phyloP scores from a whole-genome alignment of 1,140 invertebrate species.

The Apocrypta bakeri region DNA sequence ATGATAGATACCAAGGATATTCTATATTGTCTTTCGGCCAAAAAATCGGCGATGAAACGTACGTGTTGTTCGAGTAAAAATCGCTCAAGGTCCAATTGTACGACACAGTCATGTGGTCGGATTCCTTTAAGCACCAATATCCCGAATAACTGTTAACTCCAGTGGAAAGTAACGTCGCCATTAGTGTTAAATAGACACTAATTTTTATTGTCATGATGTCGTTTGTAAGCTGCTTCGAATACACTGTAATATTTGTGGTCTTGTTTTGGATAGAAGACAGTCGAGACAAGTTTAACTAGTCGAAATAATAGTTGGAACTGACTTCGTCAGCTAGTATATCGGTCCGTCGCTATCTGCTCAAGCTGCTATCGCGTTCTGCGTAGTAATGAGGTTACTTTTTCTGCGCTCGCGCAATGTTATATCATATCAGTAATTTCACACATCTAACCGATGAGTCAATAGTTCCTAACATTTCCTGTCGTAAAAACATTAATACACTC shows the following conservation, averaged over 20 bases:
- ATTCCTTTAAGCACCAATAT: not conserved
- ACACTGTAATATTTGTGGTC: too few relatives aligned
- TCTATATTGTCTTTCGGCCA: not conserved
- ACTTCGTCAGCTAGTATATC: not conserved
- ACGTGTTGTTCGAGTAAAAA: not conserved
- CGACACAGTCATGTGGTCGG: not conserved
- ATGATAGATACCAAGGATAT: not conserved
- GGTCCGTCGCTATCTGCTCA: not conserved
- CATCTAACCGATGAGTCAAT: not conserved
- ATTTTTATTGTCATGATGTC: not conserved
- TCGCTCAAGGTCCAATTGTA: not conserved
- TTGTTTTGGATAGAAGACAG: not conserved
- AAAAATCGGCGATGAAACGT: not conserved
- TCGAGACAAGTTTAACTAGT: not conserved
- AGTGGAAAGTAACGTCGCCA: not conserved
- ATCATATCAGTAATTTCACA: not conserved
- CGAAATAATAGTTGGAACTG: not conserved
- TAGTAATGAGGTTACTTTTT: not conserved
- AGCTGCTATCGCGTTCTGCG: not conserved
- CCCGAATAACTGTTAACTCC: not conserved
- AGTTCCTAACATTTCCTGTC: not conserved
- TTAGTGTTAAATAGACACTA: not conserved
- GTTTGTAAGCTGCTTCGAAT: too few relatives aligned
- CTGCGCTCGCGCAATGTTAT: not conserved
- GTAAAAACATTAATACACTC: too few relatives aligned